A percentile compares a stretch with the other conserved stretches of the same genome.
Conservation (phyloP, 2,113 vertebrate species). For the Hoplias malabaricus region DNA sequence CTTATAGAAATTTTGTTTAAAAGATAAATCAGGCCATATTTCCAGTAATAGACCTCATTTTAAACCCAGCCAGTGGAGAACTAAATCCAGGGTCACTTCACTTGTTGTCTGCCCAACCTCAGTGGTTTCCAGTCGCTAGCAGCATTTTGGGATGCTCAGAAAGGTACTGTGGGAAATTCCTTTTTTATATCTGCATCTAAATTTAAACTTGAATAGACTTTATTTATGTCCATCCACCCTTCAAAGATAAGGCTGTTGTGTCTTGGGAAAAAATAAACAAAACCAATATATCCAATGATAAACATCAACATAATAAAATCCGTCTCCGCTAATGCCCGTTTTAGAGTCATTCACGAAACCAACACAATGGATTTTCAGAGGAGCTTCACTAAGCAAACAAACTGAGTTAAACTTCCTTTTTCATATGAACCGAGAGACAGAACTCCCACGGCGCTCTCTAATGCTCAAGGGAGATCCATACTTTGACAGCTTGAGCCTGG, state of each 20-base stretch:
- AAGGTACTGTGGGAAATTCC: conserved; percentile 29
- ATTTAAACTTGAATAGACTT: conserved; percentile 5
- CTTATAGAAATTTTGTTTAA: too few relatives aligned
- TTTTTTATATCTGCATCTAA: background rate
- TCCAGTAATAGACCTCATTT: background rate
- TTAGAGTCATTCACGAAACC: conserved; percentile 5
- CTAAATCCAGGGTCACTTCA: background rate
- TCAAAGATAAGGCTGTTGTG: background rate
- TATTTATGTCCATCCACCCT: conserved; percentile 1
- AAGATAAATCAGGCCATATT: too few relatives aligned
- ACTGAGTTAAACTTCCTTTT: conserved; percentile 10
- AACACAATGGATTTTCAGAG: conserved; percentile 17
- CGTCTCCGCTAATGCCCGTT: background rate
- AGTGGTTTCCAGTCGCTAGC: background rate
- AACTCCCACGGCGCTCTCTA: conserved; percentile 20
- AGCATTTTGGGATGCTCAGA: background rate
- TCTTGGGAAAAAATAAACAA: conserved; percentile 29
- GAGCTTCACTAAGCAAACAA: conserved; percentile 43
- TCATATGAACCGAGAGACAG: conserved; percentile 3
- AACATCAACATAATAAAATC: conserved; percentile 6
- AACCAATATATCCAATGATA: conserved; percentile 20
- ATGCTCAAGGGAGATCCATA: conserved; percentile 43
- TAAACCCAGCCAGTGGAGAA: background rate
- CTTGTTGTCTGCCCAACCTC: background rate
- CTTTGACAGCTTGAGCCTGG: conserved; percentile 38